Conservation (phyloP, 2,113 vertebrate species). For the Morone chrysops region DNA sequence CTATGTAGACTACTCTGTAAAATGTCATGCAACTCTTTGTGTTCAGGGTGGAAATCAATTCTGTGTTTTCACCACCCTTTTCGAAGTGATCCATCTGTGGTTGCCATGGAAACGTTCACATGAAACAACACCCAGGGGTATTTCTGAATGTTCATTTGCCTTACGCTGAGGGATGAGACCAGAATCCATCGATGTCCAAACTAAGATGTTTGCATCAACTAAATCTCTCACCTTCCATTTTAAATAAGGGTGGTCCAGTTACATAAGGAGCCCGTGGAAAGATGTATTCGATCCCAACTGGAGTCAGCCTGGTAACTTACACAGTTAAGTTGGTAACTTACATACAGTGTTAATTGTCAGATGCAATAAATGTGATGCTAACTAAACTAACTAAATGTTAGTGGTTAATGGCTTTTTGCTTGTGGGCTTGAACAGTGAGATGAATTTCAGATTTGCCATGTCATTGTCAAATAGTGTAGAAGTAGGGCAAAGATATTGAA, state of each 20-base stretch:
- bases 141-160: conserved; percentile 63
- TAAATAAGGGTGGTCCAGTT: neutral
- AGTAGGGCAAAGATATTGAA: neutral
- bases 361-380: neutral
- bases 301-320: neutral
- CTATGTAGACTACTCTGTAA: conserved; percentile 8
- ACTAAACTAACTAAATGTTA: neutral
- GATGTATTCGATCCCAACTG: neutral
- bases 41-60: conserved; percentile 62
- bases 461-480: neutral
- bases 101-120: conserved; percentile 75
- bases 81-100: conserved; percentile 56
- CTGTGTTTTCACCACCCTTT: conserved; percentile 23
- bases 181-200: conserved; percentile 46
- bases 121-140: conserved; percentile 72
- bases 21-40: conserved; percentile 22
- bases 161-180: neutral
- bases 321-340: no score
- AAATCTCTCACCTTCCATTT: neutral
- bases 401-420: neutral
- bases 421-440: neutral
- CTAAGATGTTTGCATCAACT: neutral
- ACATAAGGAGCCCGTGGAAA: neutral
- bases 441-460: neutral
- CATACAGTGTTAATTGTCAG: neutral